phyloP scores from a whole-genome alignment of 2,113 vertebrate genomes.

The Ranitomeya imitator region DNA sequence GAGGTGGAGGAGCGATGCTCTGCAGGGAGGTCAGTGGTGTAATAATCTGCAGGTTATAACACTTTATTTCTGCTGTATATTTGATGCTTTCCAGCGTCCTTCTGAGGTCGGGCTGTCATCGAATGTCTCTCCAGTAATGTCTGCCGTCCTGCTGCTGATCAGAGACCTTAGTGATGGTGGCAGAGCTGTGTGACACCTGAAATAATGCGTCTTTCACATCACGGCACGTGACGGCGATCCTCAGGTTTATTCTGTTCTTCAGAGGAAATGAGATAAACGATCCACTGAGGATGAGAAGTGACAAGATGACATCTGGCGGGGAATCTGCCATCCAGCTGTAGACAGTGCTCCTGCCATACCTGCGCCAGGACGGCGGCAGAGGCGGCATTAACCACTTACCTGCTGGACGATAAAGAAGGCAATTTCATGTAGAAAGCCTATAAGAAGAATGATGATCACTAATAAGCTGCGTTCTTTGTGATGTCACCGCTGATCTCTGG shows the following conservation, averaged over 20 bases:
- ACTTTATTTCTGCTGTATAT: not conserved
- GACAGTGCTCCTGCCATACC: not conserved
- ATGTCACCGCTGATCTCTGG: not conserved
- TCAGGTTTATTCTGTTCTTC: constrained; percentile 34
- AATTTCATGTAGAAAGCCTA: too few species aligned
- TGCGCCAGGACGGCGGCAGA: not conserved
- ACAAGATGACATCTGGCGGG: constrained; percentile 34
- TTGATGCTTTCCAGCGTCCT: not conserved
- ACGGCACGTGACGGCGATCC: constrained; percentile 12
- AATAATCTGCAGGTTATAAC: not conserved
- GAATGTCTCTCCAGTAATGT: not conserved
- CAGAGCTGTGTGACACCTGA: constrained; percentile 22
- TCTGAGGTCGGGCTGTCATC: not conserved
- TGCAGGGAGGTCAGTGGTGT: too few species aligned
- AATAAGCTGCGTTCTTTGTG: not conserved
- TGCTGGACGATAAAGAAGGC: not conserved
- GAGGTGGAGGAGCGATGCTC: too few species aligned
- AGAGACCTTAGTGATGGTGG: constrained; percentile 33
- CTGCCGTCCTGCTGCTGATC: constrained; percentile 11
- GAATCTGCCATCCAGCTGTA: constrained; percentile 51
- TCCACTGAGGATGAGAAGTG: constrained; percentile 28
- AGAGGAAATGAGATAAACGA: constrained; percentile 46
- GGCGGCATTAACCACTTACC: not conserved
- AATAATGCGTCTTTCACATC: constrained; percentile 9
- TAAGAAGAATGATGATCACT: too few species aligned